Evolutionary conservation across 2,888 invertebrate species (phyloP).

Genomic region (Pardosa pseudoannulata): DNA sequence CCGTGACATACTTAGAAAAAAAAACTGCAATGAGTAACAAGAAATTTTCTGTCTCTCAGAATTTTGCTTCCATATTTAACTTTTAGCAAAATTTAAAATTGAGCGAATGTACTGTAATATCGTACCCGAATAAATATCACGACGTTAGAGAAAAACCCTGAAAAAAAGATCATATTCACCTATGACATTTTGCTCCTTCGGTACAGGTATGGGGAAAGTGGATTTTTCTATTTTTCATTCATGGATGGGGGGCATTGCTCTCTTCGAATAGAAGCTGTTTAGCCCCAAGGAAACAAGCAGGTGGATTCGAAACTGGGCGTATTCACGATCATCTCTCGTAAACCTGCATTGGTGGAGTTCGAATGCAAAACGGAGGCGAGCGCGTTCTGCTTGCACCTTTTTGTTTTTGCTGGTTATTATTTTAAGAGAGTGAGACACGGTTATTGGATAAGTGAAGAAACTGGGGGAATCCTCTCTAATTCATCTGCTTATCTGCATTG

Average conservation of each 20-base stretch:
- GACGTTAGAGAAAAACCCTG: too few species aligned
- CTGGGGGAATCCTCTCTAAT: background rate
- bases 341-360: conserved; percentile 20
- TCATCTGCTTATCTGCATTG: background rate
- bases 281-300: conserved; percentile 3
- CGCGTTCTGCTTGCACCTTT: background rate
- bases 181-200: too few species aligned
- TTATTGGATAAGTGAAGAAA: background rate
- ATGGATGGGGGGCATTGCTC: conserved; percentile 14
- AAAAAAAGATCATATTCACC: too few species aligned
- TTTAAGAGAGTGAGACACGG: background rate
- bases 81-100: too few species aligned
- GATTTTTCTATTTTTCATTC: conserved; percentile 16
- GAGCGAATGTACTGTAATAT: too few species aligned
- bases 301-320: conserved; percentile 20
- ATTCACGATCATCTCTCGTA: background rate
- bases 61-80: too few species aligned
- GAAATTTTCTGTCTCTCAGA: too few species aligned
- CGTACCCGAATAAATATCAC: too few species aligned
- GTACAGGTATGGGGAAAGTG: background rate
- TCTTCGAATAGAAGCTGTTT: conserved; percentile 9
- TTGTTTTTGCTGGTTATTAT: background rate
- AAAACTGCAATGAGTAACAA: too few species aligned
- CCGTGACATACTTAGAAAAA: too few species aligned
- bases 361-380: background rate